Conservation (phyloP, 2,113 vertebrate genomes). For the Clarias macrocephalus region DNA sequence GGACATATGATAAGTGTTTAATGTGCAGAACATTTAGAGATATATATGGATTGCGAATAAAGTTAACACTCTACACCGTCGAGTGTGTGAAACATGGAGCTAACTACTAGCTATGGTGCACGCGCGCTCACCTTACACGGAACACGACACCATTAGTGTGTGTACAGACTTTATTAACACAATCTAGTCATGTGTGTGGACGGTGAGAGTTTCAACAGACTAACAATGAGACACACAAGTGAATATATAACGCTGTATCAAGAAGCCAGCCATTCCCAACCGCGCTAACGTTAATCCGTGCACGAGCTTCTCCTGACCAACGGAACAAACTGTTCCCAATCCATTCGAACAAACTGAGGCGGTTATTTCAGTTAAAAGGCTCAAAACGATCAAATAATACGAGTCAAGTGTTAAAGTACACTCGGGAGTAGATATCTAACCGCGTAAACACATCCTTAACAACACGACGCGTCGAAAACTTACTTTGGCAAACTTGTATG, state of each 20-base stretch:
- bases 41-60: not conserved
- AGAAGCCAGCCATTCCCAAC: too few relatives aligned
- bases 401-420: not conserved
- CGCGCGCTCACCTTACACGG: not conserved
- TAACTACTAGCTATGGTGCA: not conserved
- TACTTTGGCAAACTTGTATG: constrained; percentile 50
- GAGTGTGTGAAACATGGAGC: not conserved
- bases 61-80: not conserved
- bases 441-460: not conserved
- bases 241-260: not conserved
- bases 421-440: not conserved
- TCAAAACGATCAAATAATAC: not conserved
- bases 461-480: constrained; percentile 14
- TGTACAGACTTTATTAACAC: not conserved
- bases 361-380: too few relatives aligned
- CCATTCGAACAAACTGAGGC: not conserved
- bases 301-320: not conserved
- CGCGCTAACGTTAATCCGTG: not conserved
- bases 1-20: not conserved
- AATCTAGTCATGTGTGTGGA: not conserved
- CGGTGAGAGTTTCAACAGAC: not conserved
- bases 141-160: not conserved
- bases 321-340: constrained; percentile 13
- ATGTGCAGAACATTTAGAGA: not conserved
- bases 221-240: not conserved